Evolutionary conservation across 1,140 invertebrate genomes (phyloP).

Genomic region (Drosophila rufa): DNA sequence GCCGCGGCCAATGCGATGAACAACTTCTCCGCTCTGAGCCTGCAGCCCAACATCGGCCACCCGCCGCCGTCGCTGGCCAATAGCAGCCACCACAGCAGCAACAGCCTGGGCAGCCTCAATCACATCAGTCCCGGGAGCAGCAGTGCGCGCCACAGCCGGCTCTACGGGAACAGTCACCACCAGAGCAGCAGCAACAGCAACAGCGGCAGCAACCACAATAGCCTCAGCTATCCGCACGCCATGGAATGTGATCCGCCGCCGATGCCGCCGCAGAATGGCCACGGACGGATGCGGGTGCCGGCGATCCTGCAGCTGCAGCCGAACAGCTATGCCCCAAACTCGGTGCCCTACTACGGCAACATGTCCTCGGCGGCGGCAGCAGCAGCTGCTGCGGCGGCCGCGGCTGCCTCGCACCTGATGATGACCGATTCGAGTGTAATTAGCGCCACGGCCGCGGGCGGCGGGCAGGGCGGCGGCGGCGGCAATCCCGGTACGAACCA

Average conservation of each 20-base stretch:
- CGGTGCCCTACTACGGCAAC: slow-evolving; percentile 56
- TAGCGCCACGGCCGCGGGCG: slow-evolving; percentile 73
- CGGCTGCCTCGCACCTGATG: slow-evolving; percentile 80
- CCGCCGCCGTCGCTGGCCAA: slow-evolving; percentile 24
- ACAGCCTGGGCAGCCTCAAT: slow-evolving; percentile 70
- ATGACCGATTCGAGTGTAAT: slow-evolving; percentile 84
- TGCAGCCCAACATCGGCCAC: slow-evolving; percentile 43
- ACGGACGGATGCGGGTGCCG: slow-evolving; percentile 59
- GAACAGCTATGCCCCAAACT: slow-evolving; percentile 50
- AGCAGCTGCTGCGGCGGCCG: slow-evolving; percentile 57
- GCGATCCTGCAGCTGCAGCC: slow-evolving; percentile 47
- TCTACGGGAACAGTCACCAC: slow-evolving; percentile 21
- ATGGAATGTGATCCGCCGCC: slow-evolving; percentile 85
- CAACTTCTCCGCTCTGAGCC: slow-evolving; percentile 67
- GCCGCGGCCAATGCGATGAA: slow-evolving; percentile 67
- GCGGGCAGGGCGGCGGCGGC: slow-evolving; percentile 8
- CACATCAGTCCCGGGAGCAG: slow-evolving; percentile 48
- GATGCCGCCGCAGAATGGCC: slow-evolving; percentile 58
- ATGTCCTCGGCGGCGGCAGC: slow-evolving; percentile 40
- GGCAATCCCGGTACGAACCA: slow-evolving; percentile 42
- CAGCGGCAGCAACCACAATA: slow-evolving; percentile 45
- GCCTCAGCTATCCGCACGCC: slow-evolving; percentile 75
- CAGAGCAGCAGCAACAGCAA: slow-evolving; percentile 43
- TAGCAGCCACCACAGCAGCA: slow-evolving; percentile 38
- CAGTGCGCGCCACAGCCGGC: slow-evolving; percentile 9